Evolutionary conservation across 1,140 invertebrate genomes (phyloP).

Genomic region (Drosophila lacertosa): DNA sequence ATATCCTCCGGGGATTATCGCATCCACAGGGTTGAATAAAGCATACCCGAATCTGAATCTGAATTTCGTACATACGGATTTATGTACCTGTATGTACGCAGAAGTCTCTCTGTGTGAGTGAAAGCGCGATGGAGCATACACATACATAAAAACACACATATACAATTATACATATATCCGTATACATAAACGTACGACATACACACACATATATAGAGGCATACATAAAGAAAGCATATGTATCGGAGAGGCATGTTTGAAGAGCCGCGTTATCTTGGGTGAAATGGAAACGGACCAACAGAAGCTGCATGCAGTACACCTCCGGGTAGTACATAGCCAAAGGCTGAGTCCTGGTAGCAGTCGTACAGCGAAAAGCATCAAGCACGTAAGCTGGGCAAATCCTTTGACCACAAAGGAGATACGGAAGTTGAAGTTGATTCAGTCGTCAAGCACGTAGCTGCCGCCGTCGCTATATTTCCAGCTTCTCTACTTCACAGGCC

Average conservation of each 20-base stretch:
- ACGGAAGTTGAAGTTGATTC: conserved; percentile 83
- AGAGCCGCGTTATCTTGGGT: conserved; percentile 73
- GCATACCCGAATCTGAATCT: conserved; percentile 53
- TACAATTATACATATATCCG: conserved; percentile 38
- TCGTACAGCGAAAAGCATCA: conserved; percentile 73
- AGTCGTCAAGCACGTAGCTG: conserved; percentile 62
- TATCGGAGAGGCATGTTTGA: conserved; percentile 56
- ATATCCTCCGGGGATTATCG: conserved; percentile 72
- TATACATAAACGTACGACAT: conserved; percentile 24
- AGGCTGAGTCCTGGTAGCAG: conserved; percentile 82
- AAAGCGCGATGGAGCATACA: conserved; percentile 21
- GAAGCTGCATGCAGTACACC: conserved; percentile 83
- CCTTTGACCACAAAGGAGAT: conserved; percentile 83
- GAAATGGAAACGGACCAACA: conserved; percentile 67
- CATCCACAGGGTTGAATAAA: conserved; percentile 51
- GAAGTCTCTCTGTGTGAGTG: conserved; percentile 22
- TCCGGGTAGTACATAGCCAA: conserved; percentile 84
- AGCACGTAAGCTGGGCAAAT: conserved; percentile 81
- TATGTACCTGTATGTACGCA: conserved; percentile 29
- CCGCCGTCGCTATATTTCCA: conserved; percentile 53
- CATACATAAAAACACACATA: conserved; percentile 30
- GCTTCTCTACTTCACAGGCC: conserved; percentile 7
- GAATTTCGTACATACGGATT: conserved; percentile 40
- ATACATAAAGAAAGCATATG: conserved; percentile 51
- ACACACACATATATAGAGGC: conserved; percentile 14